Evolutionary conservation across 2,797 vertebrate species (phyloP), one percentile per base, ranked within the genome.

Genomic region (Myiotriccus ornatus): DNA sequence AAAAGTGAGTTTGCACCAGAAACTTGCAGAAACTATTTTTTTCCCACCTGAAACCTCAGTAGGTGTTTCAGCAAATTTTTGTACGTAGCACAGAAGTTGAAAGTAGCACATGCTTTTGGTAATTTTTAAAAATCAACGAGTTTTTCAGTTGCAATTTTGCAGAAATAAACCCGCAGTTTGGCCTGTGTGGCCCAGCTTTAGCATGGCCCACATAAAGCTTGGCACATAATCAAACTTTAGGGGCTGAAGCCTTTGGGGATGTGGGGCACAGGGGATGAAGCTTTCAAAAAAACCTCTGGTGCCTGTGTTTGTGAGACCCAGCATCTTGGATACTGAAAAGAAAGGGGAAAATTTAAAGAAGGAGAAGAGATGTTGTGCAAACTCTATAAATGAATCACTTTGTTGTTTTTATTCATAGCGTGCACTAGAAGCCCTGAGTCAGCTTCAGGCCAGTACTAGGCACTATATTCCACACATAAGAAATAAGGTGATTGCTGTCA

Each of bases 401-500:
- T 53, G 49, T 43, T 90, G 62, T 21, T 90, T 91, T 96, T 88
- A 64, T 81, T 91, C 76, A 59, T 67, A 19, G 34, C 0, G 0
- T 70, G 70, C 37, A 67, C 34, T 50, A 79, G 74, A 94, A 93
- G 55, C 27, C 64, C 67, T 81, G 53, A 88, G 77, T 84, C 87
- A 93, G 87, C 70, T 94, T 56, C 57, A 91, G 70, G 47, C 35
- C 79, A 39, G 56, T 14, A 34, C 39, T 24, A 84, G 73, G 87
- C 70, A 84, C 59, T 46, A 2, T 81, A 81, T 91, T 65, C 73
- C 76, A 77, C 70, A 87, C 34, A 34, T 78, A 84, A 91, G 85
- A 94, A 92, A 95, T 79, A 94, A 91, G 70, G 69, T 44, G 60
- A 35, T 74, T 84, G 77, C 65, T 94, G 87, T 96, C 80, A 60